Base-by-base conservation (phyloP, 1,140 invertebrate genomes). In the Wasmannia auropunctata region DNA sequence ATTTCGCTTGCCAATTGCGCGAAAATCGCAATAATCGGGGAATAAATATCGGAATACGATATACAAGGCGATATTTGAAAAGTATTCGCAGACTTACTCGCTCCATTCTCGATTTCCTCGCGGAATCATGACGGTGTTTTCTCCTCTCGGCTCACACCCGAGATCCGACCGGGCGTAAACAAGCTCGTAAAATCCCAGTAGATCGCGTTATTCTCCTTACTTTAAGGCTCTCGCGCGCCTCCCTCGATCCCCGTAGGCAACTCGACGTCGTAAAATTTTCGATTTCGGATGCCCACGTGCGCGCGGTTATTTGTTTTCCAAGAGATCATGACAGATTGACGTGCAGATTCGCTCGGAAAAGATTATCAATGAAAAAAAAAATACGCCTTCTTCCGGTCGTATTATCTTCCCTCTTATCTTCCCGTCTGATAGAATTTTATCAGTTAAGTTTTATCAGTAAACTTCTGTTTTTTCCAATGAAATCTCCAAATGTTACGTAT, bases 171-270 rank as follows among this genome's bases (percentile, higher is more conserved):
- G 74, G 65, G 77, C 74, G 84, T 92, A 91, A 92, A 92, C 89
- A 91, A 89, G 87, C 90, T 90, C 88, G 69, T 92, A 91, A 90
- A 92, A 87, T 49, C 51, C 60, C 51, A 62, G 31, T 56, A 77
- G 56, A 86, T 90, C 90, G 84, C 31, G 63, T 84, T 60, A 46
- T 90, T 90, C 72, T 62, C 16, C 51, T 69, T 69, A 69, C 54
- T 58, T 70, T 65, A 77, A 75, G 8, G 62, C 28, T 63, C 28
- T 51, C 14, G 72, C 7, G 11, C 43, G 40, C 54, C 34, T n/a
- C 58, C 70, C 31, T 77, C 51, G 11, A 75, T 79, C 54, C 46
- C 62, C 16, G 22, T 67, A 67, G 31, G 34, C 19, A 31, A 16
- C 16, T 79, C 58, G 43, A 34, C 11, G 1, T 79, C 65, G 25